Evolutionary conservation across 2,113 vertebrate genomes (phyloP), one percentile per base, ranked within the genome.

Genomic region (Neogobius melanostomus): DNA sequence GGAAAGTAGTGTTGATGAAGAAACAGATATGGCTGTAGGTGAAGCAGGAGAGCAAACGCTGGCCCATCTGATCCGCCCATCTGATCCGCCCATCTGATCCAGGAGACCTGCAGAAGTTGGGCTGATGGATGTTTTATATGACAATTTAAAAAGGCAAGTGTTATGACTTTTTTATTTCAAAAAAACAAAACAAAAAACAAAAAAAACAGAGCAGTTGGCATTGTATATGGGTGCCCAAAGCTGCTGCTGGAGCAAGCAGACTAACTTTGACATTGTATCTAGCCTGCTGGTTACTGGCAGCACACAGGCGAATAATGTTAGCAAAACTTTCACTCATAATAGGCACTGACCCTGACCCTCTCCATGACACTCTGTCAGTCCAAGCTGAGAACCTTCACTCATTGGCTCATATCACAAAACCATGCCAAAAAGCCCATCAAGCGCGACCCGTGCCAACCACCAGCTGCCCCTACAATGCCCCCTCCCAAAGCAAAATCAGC

Each of bases 381-480:
- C 66, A 75, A 46, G 17, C 11, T 47, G 47, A 75, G 69, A 74
- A 76, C 75, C 67, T 77, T 79, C 66, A 81, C 68, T 66, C 77
- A 64, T 64, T 71, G 72, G 75, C 72, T 76, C 46, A 28, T 59
- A 67, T 75, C 69, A 74, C 69, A 72, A 63, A 61, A 79, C 68
- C 10, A 14, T 77, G 84, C 85, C 84, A 83, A 77, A 82, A 21
- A 80, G 82, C 82, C 64, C 73, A 76, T 77, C 81, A 79, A 75
- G 76, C 64, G 16, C 45, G 4, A 50, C 60, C 61, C 74, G 49
- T 80, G 72, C 72, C 82, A 80, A 42, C 71, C 59, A 75, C 16
- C 72, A 69, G 67, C 75, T 62, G 72, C 74, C 74, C 61, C 64
- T 45, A 72, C 74, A 71, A 49, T 64, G 59, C 68, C 56, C 64